These are phyloP conservation scores for Sinocyclocheilus anophthalmus DNA, from an alignment of 2,113 vertebrate genomes.

Conservation along the genomic window DNA sequence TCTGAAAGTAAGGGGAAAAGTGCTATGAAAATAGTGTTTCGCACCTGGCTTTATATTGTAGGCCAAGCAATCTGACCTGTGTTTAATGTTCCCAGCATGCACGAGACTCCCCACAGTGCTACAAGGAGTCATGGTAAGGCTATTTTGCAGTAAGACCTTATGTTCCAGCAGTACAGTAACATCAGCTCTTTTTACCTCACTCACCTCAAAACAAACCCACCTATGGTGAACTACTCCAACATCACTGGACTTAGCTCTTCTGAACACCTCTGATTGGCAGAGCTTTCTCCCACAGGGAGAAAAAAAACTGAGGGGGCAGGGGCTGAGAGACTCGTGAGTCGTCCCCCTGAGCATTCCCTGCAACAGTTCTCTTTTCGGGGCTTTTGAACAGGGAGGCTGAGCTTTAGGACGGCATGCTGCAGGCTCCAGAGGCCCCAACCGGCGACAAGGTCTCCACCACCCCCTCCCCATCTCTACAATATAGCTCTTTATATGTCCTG, in stretches of 20 bases:
- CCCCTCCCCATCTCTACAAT: constrained; percentile 1
- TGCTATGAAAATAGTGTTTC: constrained; percentile 3
- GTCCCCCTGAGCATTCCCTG: constrained; percentile 54
- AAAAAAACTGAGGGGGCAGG: constrained; percentile 23
- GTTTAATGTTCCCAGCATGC: constrained; percentile 54
- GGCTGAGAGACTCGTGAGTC: constrained; percentile 29
- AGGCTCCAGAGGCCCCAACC: constrained; percentile 2
- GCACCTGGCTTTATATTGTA: constrained; percentile 52
- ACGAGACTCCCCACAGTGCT: constrained; percentile 48
- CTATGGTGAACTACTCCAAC: background rate
- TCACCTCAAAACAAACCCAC: background rate
- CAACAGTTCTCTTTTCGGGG: constrained; percentile 39
- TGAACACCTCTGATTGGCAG: constrained; percentile 29
- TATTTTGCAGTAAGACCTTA: constrained; percentile 42
- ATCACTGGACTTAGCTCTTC: background rate
- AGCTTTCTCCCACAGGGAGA: constrained; percentile 1
- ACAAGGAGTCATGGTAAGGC: constrained; percentile 42
- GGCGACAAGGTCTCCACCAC: background rate
- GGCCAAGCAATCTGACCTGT: constrained; percentile 57
- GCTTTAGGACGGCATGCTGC: constrained; percentile 20
- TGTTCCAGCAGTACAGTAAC: constrained; percentile 17
- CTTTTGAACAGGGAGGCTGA: constrained; percentile 35
- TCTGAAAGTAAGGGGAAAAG: background rate
- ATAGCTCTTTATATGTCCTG: constrained; percentile 21
- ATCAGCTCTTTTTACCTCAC: constrained; percentile 31